Evolutionary conservation across 2,888 invertebrate genomes (phyloP).

Genomic region (Ptychoptera albimana): DNA sequence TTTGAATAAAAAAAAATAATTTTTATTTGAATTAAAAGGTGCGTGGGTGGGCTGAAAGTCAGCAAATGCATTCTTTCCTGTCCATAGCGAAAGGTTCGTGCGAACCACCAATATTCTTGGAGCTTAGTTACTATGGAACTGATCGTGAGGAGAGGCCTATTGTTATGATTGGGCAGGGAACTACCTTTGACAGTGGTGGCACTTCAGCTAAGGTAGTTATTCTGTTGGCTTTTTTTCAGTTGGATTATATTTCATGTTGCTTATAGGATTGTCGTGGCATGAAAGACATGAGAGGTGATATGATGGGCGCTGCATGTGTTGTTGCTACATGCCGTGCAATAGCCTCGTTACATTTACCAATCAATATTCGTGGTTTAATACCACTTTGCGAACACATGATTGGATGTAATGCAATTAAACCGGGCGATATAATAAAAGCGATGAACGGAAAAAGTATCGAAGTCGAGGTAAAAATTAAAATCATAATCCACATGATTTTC

Average conservation of each 20-base stretch:
- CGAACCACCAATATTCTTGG: constrained; percentile 64
- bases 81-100: constrained; percentile 61
- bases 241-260: background rate
- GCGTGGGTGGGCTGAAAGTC: constrained; percentile 57
- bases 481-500: background rate
- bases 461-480: background rate
- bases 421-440: constrained; percentile 58
- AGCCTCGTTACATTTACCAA: constrained; percentile 48
- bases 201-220: constrained; percentile 41
- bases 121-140: constrained; percentile 55
- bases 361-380: constrained; percentile 50
- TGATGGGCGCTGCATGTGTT: constrained; percentile 71
- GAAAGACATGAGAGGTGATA: constrained; percentile 59
- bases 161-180: constrained; percentile 54
- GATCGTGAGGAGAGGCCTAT: constrained; percentile 43
- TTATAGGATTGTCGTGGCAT: constrained; percentile 22
- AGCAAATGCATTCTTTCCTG: constrained; percentile 66
- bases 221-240: too few species aligned
- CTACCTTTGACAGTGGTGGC: constrained; percentile 57
- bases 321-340: constrained; percentile 52
- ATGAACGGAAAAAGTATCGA: constrained; percentile 55
- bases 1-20: too few species aligned
- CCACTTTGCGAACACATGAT: constrained; percentile 69
- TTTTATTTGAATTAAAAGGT: constrained; percentile 44
- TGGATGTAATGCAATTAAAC: constrained; percentile 55